Base-by-base conservation (phyloP, 2,113 vertebrate species). In the Channa maculata region DNA sequence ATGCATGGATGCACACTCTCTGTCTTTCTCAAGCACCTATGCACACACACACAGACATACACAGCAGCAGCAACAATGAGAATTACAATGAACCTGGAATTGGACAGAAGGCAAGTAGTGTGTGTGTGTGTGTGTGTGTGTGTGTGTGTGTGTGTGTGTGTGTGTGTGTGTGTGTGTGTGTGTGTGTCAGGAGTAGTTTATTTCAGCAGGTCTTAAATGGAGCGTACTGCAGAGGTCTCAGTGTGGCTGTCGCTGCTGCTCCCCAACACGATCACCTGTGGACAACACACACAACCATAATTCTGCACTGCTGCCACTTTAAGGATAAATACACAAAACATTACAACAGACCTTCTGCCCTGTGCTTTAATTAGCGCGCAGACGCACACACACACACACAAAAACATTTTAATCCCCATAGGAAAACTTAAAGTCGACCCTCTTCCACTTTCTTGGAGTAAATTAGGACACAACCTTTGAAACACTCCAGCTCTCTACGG, bases 121-220 rank as follows among this genome's bases (percentile, higher is more conserved):
- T 49, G 3, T 45, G 10, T 72, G 33, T 33, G 8, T n/a, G 24
- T 34, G 65, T 13, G 48, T 36, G 37, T 65, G 24, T 12, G 2
- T 24, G 24, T 34, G 65, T 13, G 48, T 36, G 37, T 65, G 37
- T 12, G 2, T 24, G 24, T 24, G 24, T 24, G 24, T 24, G 24
- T 24, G 24, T 38, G 52, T 14, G 7, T 15, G 13, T 58, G 64
- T 65, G 65, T 48, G 48, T 62, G 41, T 34, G 65, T 13, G 48
- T 36, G 33, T 65, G 37, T 12, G 2, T 24, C 65, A 62, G 49
- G 58, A 39, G 36, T 59, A 34, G 43, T 73, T 53, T 61, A 46
- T 57, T 11, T 59, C 78, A 74, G 71, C 45, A 60, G 75, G 65
- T 77, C 62, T 57, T 84, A 80, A 75, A 77, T 80, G 61, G 48